phyloP scores from a whole-genome alignment of 2,797 vertebrate genomes.

The Trachurus trachurus region DNA sequence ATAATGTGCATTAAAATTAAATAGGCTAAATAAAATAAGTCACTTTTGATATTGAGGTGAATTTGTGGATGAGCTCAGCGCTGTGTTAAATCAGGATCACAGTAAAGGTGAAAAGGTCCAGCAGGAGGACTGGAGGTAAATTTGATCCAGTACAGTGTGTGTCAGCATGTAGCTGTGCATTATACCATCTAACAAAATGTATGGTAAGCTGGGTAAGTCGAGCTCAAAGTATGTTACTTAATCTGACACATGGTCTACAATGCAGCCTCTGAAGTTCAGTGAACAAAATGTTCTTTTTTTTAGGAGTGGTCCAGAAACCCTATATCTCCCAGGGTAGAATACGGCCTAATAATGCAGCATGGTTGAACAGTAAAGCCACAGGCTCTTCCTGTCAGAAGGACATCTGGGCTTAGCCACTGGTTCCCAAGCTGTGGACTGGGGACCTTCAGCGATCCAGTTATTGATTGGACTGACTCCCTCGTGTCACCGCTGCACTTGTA shows the following conservation, averaged over 20 bases:
- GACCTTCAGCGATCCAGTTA: slow-evolving; percentile 29
- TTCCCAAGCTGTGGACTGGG: slow-evolving; percentile 23
- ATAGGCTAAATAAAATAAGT: neutral
- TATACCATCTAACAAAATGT: slow-evolving; percentile 39
- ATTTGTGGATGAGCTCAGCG: neutral
- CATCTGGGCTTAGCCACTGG: slow-evolving; percentile 6
- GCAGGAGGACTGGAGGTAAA: slow-evolving; percentile 3
- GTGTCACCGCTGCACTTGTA: neutral
- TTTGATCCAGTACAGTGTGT: slow-evolving; percentile 1
- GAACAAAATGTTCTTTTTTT: slow-evolving; percentile 86
- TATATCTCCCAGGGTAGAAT: slow-evolving; percentile 51
- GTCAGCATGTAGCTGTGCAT: slow-evolving; percentile 9
- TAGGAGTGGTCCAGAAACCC: slow-evolving; percentile 78
- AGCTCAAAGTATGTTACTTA: slow-evolving; percentile 76
- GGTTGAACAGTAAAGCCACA: slow-evolving; percentile 49
- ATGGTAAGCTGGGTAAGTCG: slow-evolving; percentile 64
- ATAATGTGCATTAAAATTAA: too few species aligned
- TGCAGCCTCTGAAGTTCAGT: slow-evolving; percentile 74
- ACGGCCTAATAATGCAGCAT: slow-evolving; percentile 58
- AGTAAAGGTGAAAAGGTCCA: slow-evolving; percentile 1
- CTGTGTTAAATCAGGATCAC: neutral
- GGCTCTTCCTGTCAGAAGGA: slow-evolving; percentile 48
- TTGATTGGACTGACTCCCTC: neutral
- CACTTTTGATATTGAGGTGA: neutral
- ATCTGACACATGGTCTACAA: slow-evolving; percentile 75